Evolutionary conservation across 2,113 vertebrate species (phyloP), one percentile per base, ranked within the genome.

Genomic region (Hippopotamus amphibius): DNA sequence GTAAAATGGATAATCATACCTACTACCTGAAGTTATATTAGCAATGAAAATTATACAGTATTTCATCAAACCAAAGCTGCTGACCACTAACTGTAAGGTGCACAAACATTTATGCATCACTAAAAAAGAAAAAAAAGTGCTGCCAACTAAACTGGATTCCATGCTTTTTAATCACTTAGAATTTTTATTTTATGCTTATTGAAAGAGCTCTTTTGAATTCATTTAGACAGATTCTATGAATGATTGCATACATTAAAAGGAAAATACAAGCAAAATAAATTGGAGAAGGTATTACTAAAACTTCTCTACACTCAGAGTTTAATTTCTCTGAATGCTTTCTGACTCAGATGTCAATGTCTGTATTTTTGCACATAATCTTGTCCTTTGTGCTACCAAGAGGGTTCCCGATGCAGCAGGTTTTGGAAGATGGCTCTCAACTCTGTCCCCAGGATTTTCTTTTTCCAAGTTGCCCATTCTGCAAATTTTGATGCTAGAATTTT

Each of bases 181-280:
- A 95, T 95, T 90, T 97, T 88, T 88, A 66, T 94, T 85, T 93
- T 91, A 72, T 83, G 83, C 37, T 89, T 95, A 77, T 83, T 93
- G 65, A 88, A 97, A 95, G 93, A 82, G 48, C 72, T 94, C 87
- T 94, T 95, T 95, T 69, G 91, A 79, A 82, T 94, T 88, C 85
- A 74, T 30, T 82, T 85, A 88, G 76, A 30, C 59, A 89, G 91
- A 91, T 88, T 97, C 63, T 82, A 77, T 69, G 82, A 37, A 80
- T 24, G 77, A 33, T 88, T 61, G 66, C 43, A 17, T 94, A 94
- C 26, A 77, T 89, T 92, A 83, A 61, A 94, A 88, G 66, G 61
- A 61, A 94, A 76, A 88, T 57, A 84, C 12, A 77, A 85, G 48
- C 76, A 43, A 94, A 76, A 88, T 83, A 92, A 76, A 82, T 81